Base-by-base conservation (phyloP, 2,888 invertebrate species). In the Tanytarsus gracilentus region DNA sequence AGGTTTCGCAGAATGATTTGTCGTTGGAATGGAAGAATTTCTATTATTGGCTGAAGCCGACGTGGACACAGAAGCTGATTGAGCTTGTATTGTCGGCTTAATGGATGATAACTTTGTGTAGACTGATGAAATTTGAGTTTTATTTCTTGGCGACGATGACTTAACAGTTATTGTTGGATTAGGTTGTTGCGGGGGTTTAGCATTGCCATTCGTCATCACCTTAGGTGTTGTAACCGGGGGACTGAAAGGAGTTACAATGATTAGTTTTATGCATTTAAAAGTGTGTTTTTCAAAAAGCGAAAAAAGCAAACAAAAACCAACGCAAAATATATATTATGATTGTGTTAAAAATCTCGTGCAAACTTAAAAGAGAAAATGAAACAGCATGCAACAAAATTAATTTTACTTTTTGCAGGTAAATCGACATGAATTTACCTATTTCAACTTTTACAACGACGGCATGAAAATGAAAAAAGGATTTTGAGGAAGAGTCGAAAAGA, bases 31-130 rank as follows among this genome's bases (percentile, higher is more conserved):
- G 48, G 58, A 58, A 58, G 58, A 48, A 48, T 18, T 48, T 44
- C 30, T 58, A 39, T 11, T 53, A 25, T 25, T 39, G 33, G 55
- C 26, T 7, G 16, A 29, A 11, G 48, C n/a, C 11, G 18, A 9
- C 2, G 30, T 11, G 5, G 6, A n/a, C 16, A 30, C 18, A 14
- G 2, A 21, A n/a, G 7, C 6, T 40, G 40, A 8, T 30, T 6
- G 9, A 8, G 30, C 9, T 30, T 30, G 30, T 30, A 9, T 8
- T n/a, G 55, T 26, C 16, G 58, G 58, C 23, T 58, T 58, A 14
- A 58, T 58, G 4, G 58, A 58, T 48, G 58, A 58, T 8, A 58
- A 39, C 30, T 58, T 58, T 7, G 58, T 58, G 39, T 58, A 58
- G 6, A 58, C 27, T 8, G 58, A 58, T 29, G 58, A 58, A 16